Evolutionary conservation across 2,888 invertebrate genomes (phyloP), one percentile per base, ranked within the genome.

Genomic region (Philaethria dido): DNA sequence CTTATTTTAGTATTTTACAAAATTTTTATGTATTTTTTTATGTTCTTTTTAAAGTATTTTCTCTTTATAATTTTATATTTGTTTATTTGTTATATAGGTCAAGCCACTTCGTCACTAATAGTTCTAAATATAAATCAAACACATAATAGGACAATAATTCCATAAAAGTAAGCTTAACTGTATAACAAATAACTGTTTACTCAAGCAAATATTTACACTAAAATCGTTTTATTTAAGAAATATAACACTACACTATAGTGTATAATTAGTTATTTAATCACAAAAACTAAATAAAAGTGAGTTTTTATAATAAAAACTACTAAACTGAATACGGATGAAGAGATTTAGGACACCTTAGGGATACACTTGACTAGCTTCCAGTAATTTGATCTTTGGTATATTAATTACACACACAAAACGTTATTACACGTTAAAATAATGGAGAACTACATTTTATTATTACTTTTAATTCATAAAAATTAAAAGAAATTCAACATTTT

Each of bases 381-480:
- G 22, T 39, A 44, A 52, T 68, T 52, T 33, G 57, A 64, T 72
- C 62, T 64, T 70, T 67, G 64, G 64, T 66, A 64, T 33, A 45
- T 42, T 18, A 42, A 22, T 63, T 63, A 62, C 45, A 36, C 36
- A 48, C 29, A 20, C 45, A 29, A 48, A 57, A 47, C 47, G 42
- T 9, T 68, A 48, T 48, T 59, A 52, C 52, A 67, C 18, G 42
- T 63, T 55, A 39, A 44, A 39, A 61, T 57, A 69, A 55, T 61
- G 25, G 14, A 20, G 11, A 20, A 61, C 73, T 75, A 71, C 80
- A 77, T 79, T 83, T 79, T 66, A 78, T 73, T 79, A 81, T 82
- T 83, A 81, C 82, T 64, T 75, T 75, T 75, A 73, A 75, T 75
- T 75, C 75, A 75, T 75, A 69, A 75, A 70, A 81, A 77, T 57